phyloP scores from a whole-genome alignment of 2,888 invertebrate species.

The Ophioninae sp. region DNA sequence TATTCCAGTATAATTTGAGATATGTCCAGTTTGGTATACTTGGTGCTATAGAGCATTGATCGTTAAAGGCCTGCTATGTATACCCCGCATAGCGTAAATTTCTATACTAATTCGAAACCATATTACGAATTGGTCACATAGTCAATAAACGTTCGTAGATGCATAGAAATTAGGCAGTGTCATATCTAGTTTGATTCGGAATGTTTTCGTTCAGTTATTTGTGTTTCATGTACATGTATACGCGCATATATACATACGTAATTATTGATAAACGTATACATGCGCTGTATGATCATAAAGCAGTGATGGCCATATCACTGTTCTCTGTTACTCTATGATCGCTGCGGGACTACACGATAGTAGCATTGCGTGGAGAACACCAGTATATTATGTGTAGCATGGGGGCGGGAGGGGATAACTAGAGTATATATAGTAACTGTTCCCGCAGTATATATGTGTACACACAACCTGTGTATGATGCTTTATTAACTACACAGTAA shows the following conservation, averaged over 20 bases:
- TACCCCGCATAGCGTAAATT: too few species aligned
- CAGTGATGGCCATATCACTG: constrained; percentile 27
- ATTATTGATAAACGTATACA: constrained; percentile 6
- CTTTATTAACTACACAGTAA: constrained; percentile 36
- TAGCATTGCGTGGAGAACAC: constrained; percentile 48
- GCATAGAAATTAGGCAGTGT: background rate
- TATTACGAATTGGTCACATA: background rate
- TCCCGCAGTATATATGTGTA: background rate
- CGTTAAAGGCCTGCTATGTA: background rate
- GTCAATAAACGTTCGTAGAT: background rate
- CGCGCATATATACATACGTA: background rate
- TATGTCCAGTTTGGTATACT: background rate
- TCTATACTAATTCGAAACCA: background rate
- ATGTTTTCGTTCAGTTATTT: background rate
- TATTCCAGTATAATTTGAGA: background rate
- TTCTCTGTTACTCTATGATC: constrained; percentile 38
- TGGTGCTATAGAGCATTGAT: background rate
- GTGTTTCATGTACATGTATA: background rate
- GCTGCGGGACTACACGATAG: constrained; percentile 15
- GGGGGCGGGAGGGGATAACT: constrained; percentile 4
- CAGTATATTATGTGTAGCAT: constrained; percentile 53
- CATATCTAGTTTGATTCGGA: background rate
- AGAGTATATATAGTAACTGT: constrained; percentile 16
- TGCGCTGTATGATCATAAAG: constrained; percentile 7
- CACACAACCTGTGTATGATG: constrained; percentile 17